Conservation (phyloP, 2,113 vertebrate species). For the zebrafish (Danio rerio) region GRCz12tu NC_133180.1:37148501-37149000, state of each 20-base stretch:
- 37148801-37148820: neutral
- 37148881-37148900: too few species aligned
- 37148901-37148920: too few species aligned
- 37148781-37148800: constrained; percentile 31
- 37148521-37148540: neutral
- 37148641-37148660: constrained; percentile 2
- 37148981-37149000: too few species aligned
- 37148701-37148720: constrained; percentile 10
- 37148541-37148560: constrained; percentile 26
- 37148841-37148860: neutral
- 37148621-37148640: constrained; percentile 29
- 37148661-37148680: constrained; percentile 32
- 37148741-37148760: constrained; percentile 49
- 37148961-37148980: too few species aligned
- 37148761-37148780: constrained; percentile 39
- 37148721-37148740: constrained; percentile 12
- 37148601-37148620: neutral
- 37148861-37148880: too few species aligned
- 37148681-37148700: neutral
- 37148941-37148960: too few species aligned
- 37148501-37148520: neutral
- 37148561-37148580: neutral
- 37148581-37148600: neutral
- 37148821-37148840: neutral
- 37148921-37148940: too few species aligned